Percentiles rank a stretch among this genome's conserved stretches.
phyloP scores from a whole-genome alignment of 2,113 vertebrate species.

The Scortum barcoo region DNA sequence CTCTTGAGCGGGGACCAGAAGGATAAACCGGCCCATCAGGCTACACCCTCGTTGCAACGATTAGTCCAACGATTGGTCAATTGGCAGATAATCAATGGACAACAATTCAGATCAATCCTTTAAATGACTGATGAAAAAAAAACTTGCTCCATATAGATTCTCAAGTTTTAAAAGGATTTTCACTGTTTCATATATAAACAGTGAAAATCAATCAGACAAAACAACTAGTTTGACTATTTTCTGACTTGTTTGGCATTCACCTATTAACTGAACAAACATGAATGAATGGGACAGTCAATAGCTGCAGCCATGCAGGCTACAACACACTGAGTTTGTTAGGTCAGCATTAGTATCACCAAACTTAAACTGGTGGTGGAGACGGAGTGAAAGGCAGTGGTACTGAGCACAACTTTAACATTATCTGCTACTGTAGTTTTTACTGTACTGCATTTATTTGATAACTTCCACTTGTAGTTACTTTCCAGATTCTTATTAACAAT shows the following conservation, averaged over 20 bases:
- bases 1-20: slow-evolving; percentile 15
- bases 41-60: not conserved
- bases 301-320: not conserved
- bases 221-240: not conserved
- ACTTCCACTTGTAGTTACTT: too few species aligned
- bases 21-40: not conserved
- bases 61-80: not conserved
- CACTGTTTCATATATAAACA: not conserved
- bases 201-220: not conserved
- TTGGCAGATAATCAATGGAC: not conserved
- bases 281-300: not conserved
- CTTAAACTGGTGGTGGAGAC: too few species aligned
- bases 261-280: not conserved
- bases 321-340: too few species aligned
- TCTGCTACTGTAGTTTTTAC: too few species aligned
- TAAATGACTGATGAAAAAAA: not conserved
- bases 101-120: not conserved
- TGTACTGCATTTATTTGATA: too few species aligned
- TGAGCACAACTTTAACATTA: too few species aligned
- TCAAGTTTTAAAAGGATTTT: not conserved
- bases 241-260: not conserved
- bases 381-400: too few species aligned
- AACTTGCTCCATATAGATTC: not conserved
- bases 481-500: too few species aligned
- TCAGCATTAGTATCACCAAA: too few species aligned